Base-by-base conservation (phyloP, 2,797 vertebrate species). In the Sphaeramia orbicularis region DNA sequence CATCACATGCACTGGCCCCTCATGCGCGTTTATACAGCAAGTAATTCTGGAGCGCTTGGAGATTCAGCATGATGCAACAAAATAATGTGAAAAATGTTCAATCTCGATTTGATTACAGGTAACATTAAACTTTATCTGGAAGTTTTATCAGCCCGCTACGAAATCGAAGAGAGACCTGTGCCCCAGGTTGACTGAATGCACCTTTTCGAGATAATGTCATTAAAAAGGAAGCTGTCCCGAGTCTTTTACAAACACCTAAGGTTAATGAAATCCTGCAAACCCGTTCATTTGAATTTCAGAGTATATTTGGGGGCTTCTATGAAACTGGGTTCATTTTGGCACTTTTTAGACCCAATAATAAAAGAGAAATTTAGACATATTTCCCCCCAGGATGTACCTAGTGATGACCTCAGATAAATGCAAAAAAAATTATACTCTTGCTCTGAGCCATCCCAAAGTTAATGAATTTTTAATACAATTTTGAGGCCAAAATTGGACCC, bases 161-260 rank as follows among this genome's bases (percentile, higher is more conserved):
- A 41, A 74, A 71, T 15, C 50, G 59, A 60, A 67, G 67, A 50
- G 42, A 58, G 71, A 58, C 66, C 65, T 60, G 35, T 49, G 55
- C 16, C 9, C 36, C 56, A 65, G 54, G 63, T 58, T 53, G 45
- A 49, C 52, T 65, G 76, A 81, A 61, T 52, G 50, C 70, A 68
- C 79, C 80, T 55, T 27, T 32, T 68, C 27, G 14, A 78, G 84
- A 93, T 93, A 86, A 86, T 59, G 77, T 84, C 82, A 76, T 78
- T 91, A 79, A 78, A 65, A 65, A 24, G 41, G 57, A 72, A 75
- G 48, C 53, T 37, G 68, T 27, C 58, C 68, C 40, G 72, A 36
- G 76, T 75, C 63, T 58, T 65, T 73, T 49, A 76, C 49, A 65
- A 32, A 27, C 73, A 45, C 40, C 62, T 60, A 10, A 35, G 32